Conservation (phyloP, 2,797 vertebrate species). For the Pteronotus mesoamericanus region DNA sequence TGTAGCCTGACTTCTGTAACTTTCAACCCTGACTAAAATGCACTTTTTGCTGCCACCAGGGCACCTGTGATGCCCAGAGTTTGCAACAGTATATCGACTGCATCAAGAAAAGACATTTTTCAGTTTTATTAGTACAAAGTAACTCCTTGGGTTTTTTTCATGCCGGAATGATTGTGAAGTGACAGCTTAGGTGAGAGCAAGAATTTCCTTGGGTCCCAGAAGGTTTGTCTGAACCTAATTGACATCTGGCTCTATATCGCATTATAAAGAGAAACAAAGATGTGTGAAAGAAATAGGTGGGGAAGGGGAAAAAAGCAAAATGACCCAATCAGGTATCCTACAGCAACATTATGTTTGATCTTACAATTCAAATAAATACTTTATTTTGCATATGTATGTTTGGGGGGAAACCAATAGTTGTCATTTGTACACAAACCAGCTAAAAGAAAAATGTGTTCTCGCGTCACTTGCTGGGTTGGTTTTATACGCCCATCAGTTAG, state of each 20-base stretch:
- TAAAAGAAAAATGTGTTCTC: slow-evolving; percentile 53
- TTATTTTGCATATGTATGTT: not conserved
- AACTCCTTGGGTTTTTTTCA: not conserved
- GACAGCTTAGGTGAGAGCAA: not conserved
- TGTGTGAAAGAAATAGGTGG: slow-evolving; percentile 67
- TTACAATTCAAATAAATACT: slow-evolving; percentile 59
- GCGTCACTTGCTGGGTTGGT: slow-evolving; percentile 26
- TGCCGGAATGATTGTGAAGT: slow-evolving; percentile 20
- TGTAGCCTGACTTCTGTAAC: slow-evolving; percentile 66
- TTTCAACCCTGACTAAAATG: slow-evolving; percentile 47
- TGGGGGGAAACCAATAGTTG: not conserved
- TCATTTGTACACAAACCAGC: slow-evolving; percentile 20
- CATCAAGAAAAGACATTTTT: not conserved
- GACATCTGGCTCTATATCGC: slow-evolving; percentile 35
- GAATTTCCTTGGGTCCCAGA: not conserved
- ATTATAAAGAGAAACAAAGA: slow-evolving; percentile 70
- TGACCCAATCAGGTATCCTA: slow-evolving; percentile 57
- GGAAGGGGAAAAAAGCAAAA: slow-evolving; percentile 18
- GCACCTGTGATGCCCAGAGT: slow-evolving; percentile 20
- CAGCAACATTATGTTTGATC: slow-evolving; percentile 41
- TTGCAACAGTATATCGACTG: not conserved
- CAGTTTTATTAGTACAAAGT: not conserved
- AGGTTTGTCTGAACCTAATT: slow-evolving; percentile 55
- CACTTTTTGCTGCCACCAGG: slow-evolving; percentile 53
- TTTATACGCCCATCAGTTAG: slow-evolving; percentile 68